Base-by-base conservation (phyloP, 2,797 vertebrate genomes). In the Oryzias sinensis region DNA sequence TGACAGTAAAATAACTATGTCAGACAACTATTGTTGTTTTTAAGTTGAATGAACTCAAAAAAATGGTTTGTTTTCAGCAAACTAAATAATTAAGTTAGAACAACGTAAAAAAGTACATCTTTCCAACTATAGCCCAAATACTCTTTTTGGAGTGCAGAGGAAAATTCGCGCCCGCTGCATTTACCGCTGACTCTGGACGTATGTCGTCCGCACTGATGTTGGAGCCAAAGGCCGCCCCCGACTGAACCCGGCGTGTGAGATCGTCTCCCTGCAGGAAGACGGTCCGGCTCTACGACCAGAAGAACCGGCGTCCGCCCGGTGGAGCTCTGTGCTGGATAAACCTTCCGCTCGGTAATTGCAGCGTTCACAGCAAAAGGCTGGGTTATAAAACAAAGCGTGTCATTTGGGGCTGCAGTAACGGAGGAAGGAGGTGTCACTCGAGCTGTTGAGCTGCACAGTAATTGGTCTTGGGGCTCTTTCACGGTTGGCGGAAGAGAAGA, bases 381-480 rank as follows among this genome's bases (percentile, higher is more conserved):
- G 78, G 83, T 84, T 90, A 43, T 15, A 71, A 87, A 84, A 80
- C 63, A 81, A 84, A 85, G 62, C 65, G 22, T 89, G 83, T 87
- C 83, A 83, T 88, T 83, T 80, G 70, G 76, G 79, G 81, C 72
- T 61, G 79, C 81, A 74, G 81, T 78, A 72, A 58, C 50, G 65
- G 80, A 82, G 80, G 77, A 81, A 78, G 78, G 77, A 87, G 82
- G 83, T 74, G 79, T 88, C 84, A 54, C 80, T 69, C 73, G 70
- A 59, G 78, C 83, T 59, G 74, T 29, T 53, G 72, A 80, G 81
- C 84, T 65, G 73, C 73, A 53, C 63, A 68, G 83, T 90, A 91
- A 92, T 92, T 90, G 90, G 85, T 86, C 78, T 67, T 73, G 55
- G 83, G 80, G 73, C 83, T 88, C 71, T 88, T 88, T 91, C 86